Evolutionary conservation across 1,140 invertebrate genomes (phyloP).

Genomic region (Venustaconcha ellipsiformis): DNA sequence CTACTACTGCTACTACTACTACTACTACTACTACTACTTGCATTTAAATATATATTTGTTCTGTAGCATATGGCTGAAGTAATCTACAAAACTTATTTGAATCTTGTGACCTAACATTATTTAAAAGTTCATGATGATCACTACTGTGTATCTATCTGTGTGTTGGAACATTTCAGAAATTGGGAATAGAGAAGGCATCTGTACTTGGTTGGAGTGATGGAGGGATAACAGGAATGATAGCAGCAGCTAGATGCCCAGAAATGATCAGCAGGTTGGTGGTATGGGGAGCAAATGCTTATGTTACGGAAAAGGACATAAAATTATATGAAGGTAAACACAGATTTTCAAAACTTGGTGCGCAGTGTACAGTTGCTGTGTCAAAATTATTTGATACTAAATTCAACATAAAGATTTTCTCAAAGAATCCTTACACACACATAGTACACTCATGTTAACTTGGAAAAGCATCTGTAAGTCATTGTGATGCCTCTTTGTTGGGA

Average conservation of each 20-base stretch:
- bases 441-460: no score
- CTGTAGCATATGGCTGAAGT: not conserved
- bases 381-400: no score
- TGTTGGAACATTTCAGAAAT: conserved; percentile 63
- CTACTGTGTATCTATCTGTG: not conserved
- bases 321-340: conserved; percentile 72
- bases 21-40: no score
- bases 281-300: conserved; percentile 83
- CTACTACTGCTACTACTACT: no score
- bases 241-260: conserved; percentile 79
- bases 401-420: no score
- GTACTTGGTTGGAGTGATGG: conserved; percentile 92
- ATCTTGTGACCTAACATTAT: no score
- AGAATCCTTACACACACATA: no score
- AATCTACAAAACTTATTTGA: no score
- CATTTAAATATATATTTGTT: not conserved
- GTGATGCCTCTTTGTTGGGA: no score
- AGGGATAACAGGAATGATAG: conserved; percentile 81
- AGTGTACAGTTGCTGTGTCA: no score
- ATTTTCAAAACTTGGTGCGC: no score
- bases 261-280: conserved; percentile 81
- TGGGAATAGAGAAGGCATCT: conserved; percentile 80
- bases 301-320: conserved; percentile 78
- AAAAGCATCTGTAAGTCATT: no score
- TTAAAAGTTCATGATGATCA: not conserved